Percentiles rank a stretch among this genome's conserved stretches.
Evolutionary conservation across 2,888 invertebrate genomes (phyloP).

Genomic region (Noctua janthina): DNA sequence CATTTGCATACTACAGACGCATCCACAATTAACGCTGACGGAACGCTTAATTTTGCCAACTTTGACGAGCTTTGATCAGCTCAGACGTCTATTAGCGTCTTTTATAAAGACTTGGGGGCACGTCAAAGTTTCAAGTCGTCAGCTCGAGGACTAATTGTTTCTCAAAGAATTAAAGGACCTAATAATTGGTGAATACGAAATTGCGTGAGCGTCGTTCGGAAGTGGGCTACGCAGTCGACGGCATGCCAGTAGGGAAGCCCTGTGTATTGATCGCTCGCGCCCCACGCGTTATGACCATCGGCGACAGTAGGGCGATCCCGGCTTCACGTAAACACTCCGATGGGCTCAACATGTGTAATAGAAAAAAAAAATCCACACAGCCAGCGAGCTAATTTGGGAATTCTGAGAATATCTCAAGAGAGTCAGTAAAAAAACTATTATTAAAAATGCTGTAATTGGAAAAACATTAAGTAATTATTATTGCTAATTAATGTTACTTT

Average conservation of each 20-base stretch:
- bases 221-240: constrained; percentile 76
- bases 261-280: constrained; percentile 87
- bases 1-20: constrained; percentile 59
- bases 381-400: constrained; percentile 50
- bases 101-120: constrained; percentile 47
- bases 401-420: constrained; percentile 36
- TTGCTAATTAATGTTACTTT: constrained; percentile 26
- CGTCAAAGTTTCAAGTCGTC: constrained; percentile 56
- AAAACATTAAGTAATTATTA: background rate
- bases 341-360: constrained; percentile 76
- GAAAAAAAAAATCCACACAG: constrained; percentile 62
- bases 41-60: constrained; percentile 59
- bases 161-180: constrained; percentile 65
- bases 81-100: constrained; percentile 55
- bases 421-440: constrained; percentile 18
- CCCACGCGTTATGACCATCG: constrained; percentile 87
- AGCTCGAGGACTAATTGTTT: constrained; percentile 68
- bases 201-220: constrained; percentile 77
- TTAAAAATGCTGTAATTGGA: background rate
- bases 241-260: constrained; percentile 83
- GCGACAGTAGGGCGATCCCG: constrained; percentile 87
- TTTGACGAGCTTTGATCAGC: constrained; percentile 60
- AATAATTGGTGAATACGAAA: constrained; percentile 71
- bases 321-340: constrained; percentile 81
- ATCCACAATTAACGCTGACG: constrained; percentile 46